Evolutionary conservation across 2,113 vertebrate genomes (phyloP).

Genomic region (Hydropotes inermis): DNA sequence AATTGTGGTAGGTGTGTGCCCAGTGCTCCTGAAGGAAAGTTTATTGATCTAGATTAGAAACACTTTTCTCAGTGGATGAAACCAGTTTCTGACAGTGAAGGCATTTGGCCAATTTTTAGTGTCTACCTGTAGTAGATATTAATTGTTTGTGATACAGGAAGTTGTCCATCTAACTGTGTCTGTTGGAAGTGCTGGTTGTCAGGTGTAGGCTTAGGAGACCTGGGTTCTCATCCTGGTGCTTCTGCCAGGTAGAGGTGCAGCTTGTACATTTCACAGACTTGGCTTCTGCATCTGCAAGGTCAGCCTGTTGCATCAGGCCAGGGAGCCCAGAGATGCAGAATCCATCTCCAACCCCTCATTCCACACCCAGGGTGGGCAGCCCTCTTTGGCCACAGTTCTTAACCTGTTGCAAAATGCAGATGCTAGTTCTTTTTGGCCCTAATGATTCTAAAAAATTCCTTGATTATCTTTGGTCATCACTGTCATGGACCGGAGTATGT

Average conservation of each 20-base stretch:
- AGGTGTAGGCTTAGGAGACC: neutral
- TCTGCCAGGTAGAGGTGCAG: neutral
- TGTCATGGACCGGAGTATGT: neutral
- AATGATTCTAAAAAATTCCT: neutral
- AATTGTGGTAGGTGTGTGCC: neutral
- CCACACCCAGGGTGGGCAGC: accelerated
- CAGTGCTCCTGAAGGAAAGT: neutral
- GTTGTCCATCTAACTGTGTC: accelerated
- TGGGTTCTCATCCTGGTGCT: neutral
- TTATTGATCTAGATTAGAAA: neutral
- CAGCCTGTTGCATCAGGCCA: neutral
- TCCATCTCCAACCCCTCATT: no score
- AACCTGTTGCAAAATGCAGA: neutral
- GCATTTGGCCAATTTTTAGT: neutral
- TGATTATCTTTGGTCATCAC: neutral
- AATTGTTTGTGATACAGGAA: neutral
- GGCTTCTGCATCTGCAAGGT: neutral
- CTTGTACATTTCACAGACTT: neutral
- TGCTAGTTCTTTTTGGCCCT: neutral
- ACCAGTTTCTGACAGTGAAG: neutral
- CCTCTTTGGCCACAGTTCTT: accelerated
- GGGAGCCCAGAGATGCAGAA: neutral
- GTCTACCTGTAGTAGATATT: neutral
- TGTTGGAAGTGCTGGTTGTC: neutral
- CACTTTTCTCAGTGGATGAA: neutral